phyloP scores from a whole-genome alignment of 2,113 vertebrate genomes.

The Pachyramphus minor region DNA sequence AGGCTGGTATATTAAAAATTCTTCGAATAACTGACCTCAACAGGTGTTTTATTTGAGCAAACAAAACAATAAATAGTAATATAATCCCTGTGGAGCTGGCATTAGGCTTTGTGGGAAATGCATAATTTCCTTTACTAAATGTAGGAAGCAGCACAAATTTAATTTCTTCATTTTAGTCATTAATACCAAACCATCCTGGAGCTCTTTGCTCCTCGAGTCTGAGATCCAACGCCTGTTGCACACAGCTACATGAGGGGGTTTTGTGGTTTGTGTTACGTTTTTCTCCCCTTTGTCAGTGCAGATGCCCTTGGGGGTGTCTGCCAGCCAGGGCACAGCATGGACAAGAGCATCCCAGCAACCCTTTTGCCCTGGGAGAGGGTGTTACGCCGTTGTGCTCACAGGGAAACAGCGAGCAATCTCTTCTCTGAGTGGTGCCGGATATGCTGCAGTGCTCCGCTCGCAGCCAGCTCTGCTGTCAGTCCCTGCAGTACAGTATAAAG shows the following conservation, averaged over 20 bases:
- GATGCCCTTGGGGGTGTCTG: not conserved
- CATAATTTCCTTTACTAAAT: conserved; percentile 56
- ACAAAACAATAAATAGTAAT: conserved; percentile 67
- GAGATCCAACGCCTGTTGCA: not conserved
- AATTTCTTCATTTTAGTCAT: conserved; percentile 59
- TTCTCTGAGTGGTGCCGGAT: not conserved
- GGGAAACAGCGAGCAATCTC: fast-evolving
- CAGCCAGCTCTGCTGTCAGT: not conserved
- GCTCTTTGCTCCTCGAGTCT: not conserved
- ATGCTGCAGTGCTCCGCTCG: fast-evolving
- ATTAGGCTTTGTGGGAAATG: conserved; percentile 60
- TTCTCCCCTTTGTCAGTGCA: not conserved
- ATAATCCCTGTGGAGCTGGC: conserved; percentile 43
- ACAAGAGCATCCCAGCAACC: not conserved
- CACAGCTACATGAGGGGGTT: fast-evolving
- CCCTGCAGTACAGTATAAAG: not conserved
- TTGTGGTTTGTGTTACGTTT: not conserved
- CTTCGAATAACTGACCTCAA: conserved; percentile 49
- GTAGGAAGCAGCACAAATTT: conserved; percentile 42
- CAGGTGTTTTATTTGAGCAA: conserved; percentile 64
- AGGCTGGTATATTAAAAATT: conserved; percentile 69
- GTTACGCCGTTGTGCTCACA: fast-evolving
- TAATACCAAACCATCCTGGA: conserved; percentile 29
- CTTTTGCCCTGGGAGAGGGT: not conserved
- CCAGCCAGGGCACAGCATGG: fast-evolving